Evolutionary conservation across 2,888 invertebrate species (phyloP), one percentile per base, ranked within the genome.

Genomic region (Philereme transversata): DNA sequence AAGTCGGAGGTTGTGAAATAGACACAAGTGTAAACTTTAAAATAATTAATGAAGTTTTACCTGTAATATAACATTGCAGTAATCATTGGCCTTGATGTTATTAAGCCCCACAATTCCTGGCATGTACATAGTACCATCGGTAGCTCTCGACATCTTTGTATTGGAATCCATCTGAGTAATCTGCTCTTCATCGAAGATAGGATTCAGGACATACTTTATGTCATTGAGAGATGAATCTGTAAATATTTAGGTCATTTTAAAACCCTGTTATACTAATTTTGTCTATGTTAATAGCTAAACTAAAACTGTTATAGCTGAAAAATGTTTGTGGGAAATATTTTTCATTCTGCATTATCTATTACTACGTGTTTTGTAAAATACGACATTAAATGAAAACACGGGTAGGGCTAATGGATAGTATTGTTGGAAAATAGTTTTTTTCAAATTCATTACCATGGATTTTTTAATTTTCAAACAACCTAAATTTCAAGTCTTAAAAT

Each of bases 71-170:
- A 99, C 99, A 92, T 99, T 99, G 84, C 99, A 99, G 83, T 99
- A 99, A 87, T 99, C 99, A 89, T 99, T 99, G 4, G 99, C 99
- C 90, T 99, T 99, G 73, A 99, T 99, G 84, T 99, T 99, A 82
- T 99, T 99, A 51, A 99, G 93, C 0, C 99, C 99, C 22, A 99
- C 99, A 77, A 99, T 98, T 60, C 99, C 99, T 4, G 99, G 99
- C 81, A 97, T 95, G 86, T 99, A 99, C 82, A 98, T 95, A 0
- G 98, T 97, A 7, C 99, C 99, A 88, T 99, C 99, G 68, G 98
- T 98, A 0, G 99, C 99, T 77, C 99, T 93, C 0, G 97, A 98
- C 87, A 97, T 94, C 84, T 98, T 99, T 5, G 96, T 95, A 78
- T 94, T 95, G 8, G 85, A 87, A 79, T 99, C 99, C 72, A 99